Evolutionary conservation across 2,113 vertebrate genomes (phyloP).

Genomic region (Pipa parva): DNA sequence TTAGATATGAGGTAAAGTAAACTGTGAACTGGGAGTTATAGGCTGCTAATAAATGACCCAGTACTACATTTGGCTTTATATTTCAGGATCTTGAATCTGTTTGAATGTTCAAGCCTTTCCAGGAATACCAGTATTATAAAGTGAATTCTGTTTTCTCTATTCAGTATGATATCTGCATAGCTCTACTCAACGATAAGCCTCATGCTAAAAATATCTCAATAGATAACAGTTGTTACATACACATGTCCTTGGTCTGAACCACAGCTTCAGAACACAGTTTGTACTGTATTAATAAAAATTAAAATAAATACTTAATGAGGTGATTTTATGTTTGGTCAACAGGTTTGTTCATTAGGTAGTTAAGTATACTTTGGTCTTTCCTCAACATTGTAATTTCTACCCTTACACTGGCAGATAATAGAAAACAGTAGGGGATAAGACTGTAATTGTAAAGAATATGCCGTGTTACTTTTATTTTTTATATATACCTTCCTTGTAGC

Average conservation of each 20-base stretch:
- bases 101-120: too few species aligned
- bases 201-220: not conserved
- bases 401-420: slow-evolving; percentile 47
- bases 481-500: slow-evolving; percentile 54
- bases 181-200: not conserved
- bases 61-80: too few species aligned
- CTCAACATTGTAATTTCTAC: slow-evolving; percentile 46
- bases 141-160: too few species aligned
- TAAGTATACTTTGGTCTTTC: slow-evolving; percentile 50
- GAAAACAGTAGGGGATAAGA: slow-evolving; percentile 47
- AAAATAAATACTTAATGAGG: slow-evolving; percentile 48
- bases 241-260: slow-evolving; percentile 39
- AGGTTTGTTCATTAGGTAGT: slow-evolving; percentile 52
- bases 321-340: slow-evolving; percentile 47
- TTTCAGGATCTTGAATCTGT: too few species aligned
- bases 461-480: slow-evolving; percentile 42
- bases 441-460: slow-evolving; percentile 18
- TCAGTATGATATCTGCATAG: not conserved
- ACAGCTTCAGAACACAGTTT: slow-evolving; percentile 48
- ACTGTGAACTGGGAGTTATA: too few species aligned
- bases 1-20: too few species aligned
- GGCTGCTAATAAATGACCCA: too few species aligned
- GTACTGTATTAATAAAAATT: slow-evolving; percentile 49
- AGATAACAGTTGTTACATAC: slow-evolving; percentile 44
- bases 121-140: not conserved